Evolutionary conservation across 2,113 vertebrate genomes (phyloP).

Genomic region (Athene noctua): DNA sequence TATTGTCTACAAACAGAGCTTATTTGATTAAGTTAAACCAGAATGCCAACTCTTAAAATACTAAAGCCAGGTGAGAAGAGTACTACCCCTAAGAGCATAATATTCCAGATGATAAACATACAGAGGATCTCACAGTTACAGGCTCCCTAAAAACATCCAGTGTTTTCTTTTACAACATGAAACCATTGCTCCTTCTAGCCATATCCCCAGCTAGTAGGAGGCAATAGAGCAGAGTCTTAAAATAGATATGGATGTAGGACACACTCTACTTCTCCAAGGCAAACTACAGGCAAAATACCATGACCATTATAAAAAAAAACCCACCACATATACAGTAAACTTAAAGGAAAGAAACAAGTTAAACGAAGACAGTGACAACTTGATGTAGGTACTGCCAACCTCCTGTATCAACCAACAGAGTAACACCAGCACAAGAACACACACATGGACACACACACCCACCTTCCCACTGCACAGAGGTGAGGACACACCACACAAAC

Average conservation of each 20-base stretch:
- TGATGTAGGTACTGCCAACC: not conserved
- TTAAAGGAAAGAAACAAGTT: not conserved
- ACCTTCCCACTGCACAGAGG: accelerated
- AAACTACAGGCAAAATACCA: not conserved
- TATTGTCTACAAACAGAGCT: not conserved
- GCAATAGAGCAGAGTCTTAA: slow-evolving; percentile 24
- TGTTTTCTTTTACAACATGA: not conserved
- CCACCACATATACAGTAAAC: not conserved
- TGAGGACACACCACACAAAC: accelerated
- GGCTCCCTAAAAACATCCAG: not conserved
- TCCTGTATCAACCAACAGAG: not conserved
- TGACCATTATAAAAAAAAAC: not conserved
- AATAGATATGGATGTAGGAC: slow-evolving; percentile 51
- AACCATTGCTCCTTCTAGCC: not conserved
- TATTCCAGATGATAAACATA: not conserved
- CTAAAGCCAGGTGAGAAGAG: not conserved
- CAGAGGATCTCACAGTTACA: not conserved
- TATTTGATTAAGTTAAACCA: not conserved
- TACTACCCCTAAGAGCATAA: not conserved
- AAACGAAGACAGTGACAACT: not conserved
- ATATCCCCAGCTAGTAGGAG: not conserved
- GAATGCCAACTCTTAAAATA: not conserved
- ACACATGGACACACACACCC: too few relatives aligned
- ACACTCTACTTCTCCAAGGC: slow-evolving; percentile 56
- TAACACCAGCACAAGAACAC: accelerated